These are phyloP conservation scores for Typhlichthys eigenmanni DNA, from an alignment of 2,797 vertebrate species.

Conservation along the genomic window DNA sequence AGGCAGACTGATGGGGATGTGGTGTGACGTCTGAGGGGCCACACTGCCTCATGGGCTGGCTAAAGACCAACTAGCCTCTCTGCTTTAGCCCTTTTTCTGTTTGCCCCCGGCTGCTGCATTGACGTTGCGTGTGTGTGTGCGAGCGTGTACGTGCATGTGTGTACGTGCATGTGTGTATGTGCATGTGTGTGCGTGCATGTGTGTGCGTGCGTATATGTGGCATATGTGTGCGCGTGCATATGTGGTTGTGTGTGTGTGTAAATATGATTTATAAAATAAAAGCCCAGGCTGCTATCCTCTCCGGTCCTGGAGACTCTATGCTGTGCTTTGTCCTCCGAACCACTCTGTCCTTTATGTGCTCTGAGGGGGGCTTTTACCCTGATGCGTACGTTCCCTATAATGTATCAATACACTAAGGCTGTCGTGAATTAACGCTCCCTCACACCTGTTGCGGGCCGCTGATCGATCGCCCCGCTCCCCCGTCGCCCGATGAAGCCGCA, in stretches of 20 bases:
- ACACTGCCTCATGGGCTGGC: slow-evolving; percentile 69
- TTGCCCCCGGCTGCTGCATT: slow-evolving; percentile 50
- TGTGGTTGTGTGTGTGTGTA: slow-evolving; percentile 25
- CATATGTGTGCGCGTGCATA: slow-evolving; percentile 15
- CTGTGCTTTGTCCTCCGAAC: slow-evolving; percentile 12
- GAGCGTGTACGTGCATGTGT: slow-evolving; percentile 25
- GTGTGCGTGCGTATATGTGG: slow-evolving; percentile 1
- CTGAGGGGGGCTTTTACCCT: too few species aligned
- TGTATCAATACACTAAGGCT: slow-evolving; percentile 40
- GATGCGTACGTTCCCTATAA: slow-evolving; percentile 28
- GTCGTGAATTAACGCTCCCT: slow-evolving; percentile 26
- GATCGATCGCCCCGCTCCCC: slow-evolving; percentile 65
- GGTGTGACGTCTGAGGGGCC: slow-evolving; percentile 61
- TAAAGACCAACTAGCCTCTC: slow-evolving; percentile 71
- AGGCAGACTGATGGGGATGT: slow-evolving; percentile 67
- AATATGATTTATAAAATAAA: slow-evolving; percentile 31
- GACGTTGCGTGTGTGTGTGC: slow-evolving; percentile 22
- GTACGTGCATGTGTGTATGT: slow-evolving; percentile 19
- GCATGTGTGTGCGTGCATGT: slow-evolving; percentile 25
- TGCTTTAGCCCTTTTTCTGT: slow-evolving; percentile 61
- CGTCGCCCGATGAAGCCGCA: slow-evolving; percentile 68
- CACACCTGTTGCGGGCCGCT: slow-evolving; percentile 9
- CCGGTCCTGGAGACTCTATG: not conserved
- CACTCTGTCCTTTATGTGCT: slow-evolving; percentile 5
- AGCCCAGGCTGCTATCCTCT: slow-evolving; percentile 3